Percentiles rank a stretch among this genome's conserved stretches.
These are phyloP conservation scores for Centroberyx gerrardi DNA, from an alignment of 2,797 vertebrate species.

Conservation along the genomic window DNA sequence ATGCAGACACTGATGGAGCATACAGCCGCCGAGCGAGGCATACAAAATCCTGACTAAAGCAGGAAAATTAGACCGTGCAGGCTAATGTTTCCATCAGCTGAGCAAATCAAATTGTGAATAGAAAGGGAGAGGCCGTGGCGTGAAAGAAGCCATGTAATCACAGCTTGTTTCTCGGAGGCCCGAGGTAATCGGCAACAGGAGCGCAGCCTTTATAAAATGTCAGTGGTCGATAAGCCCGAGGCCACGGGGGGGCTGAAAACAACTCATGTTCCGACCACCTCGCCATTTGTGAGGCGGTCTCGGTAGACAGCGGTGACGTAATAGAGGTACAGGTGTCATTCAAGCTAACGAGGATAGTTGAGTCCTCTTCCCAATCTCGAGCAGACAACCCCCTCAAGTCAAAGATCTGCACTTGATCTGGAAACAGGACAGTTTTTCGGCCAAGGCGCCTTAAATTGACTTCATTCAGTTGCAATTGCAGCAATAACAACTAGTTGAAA, in stretches of 20 bases:
- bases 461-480: background rate
- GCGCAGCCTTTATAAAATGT: conserved; percentile 60
- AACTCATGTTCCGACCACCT: conserved; percentile 32
- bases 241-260: conserved; percentile 32
- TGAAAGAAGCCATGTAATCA: conserved; percentile 69
- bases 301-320: background rate
- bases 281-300: background rate
- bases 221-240: conserved; percentile 47
- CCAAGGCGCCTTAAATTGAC: too few species aligned
- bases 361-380: background rate
- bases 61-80: conserved; percentile 40
- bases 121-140: conserved; percentile 38
- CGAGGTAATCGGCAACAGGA: conserved; percentile 55
- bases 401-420: background rate
- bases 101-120: conserved; percentile 50
- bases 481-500: background rate
- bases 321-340: conserved; percentile 1
- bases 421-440: background rate
- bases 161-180: conserved; percentile 50
- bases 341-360: background rate
- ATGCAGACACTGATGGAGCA: conserved; percentile 14
- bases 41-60: conserved; percentile 35
- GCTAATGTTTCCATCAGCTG: conserved; percentile 61
- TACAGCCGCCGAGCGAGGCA: conserved; percentile 21
- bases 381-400: background rate